A percentile compares a stretch with the other conserved stretches of the same genome.
These are phyloP conservation scores for Schizaphis graminum DNA, from an alignment of 2,888 invertebrate genomes.

Conservation along the genomic window DNA sequence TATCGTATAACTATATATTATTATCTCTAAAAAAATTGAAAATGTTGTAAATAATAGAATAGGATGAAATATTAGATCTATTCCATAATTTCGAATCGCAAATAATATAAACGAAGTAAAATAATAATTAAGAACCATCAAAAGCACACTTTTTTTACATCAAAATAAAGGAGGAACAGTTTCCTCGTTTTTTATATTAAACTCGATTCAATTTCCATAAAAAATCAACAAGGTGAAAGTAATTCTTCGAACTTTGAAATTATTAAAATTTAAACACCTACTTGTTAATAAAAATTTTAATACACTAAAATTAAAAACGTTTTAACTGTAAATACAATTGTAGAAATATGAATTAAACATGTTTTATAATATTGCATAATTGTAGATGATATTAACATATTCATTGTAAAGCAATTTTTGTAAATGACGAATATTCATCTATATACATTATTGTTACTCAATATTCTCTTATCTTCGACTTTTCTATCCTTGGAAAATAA, in stretches of 20 bases:
- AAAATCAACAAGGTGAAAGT: background rate
- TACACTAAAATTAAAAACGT: background rate
- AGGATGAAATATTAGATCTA: background rate
- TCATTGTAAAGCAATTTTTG: background rate
- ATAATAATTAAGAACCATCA: background rate
- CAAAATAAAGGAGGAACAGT: background rate
- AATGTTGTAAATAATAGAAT: background rate
- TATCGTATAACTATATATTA: too few species aligned
- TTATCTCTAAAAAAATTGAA: too few species aligned
- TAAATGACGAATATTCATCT: background rate
- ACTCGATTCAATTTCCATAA: background rate
- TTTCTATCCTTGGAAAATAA: background rate
- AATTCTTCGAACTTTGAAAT: background rate
- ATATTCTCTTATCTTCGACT: background rate
- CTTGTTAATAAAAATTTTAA: background rate
- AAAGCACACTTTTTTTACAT: background rate
- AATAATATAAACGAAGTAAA: background rate
- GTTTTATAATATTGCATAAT: background rate
- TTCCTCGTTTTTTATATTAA: background rate
- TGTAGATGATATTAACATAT: background rate
- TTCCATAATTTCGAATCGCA: background rate
- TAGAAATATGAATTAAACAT: background rate
- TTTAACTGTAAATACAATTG: background rate
- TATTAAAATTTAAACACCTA: slow-evolving; percentile 13
- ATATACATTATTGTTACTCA: background rate